Percentiles rank a stretch among this genome's conserved stretches.
These are phyloP conservation scores for Oryzias javanicus DNA, from an alignment of 2,113 vertebrate species.

Conservation along the genomic window DNA sequence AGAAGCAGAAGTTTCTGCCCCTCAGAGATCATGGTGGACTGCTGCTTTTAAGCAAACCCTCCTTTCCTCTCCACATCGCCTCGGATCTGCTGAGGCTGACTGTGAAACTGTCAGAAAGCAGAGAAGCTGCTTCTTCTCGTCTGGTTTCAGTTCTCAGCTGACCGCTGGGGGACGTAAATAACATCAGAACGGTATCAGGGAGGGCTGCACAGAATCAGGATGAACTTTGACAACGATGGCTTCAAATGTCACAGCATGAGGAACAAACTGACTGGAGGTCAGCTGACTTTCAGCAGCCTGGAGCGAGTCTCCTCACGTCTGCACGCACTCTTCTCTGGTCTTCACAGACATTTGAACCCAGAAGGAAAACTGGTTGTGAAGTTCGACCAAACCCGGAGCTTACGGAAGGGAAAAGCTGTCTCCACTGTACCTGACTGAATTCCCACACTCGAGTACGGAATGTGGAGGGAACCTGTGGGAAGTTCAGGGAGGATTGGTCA, in stretches of 20 bases:
- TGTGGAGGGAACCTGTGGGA: conserved; percentile 53
- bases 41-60: neutral
- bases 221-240: neutral
- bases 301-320: conserved; percentile 61
- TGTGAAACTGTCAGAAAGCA: neutral
- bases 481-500: conserved; percentile 54
- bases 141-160: conserved; percentile 10
- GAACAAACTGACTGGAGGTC: conserved; percentile 7
- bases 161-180: conserved; percentile 43
- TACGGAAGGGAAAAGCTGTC: conserved; percentile 34
- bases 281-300: conserved; percentile 20
- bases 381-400: neutral
- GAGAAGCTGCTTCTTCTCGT: conserved; percentile 13
- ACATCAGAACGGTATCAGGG: conserved; percentile 39
- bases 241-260: conserved; percentile 16
- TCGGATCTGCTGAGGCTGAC: no score
- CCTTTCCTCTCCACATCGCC: neutral
- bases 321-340: conserved; percentile 19
- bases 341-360: conserved; percentile 8
- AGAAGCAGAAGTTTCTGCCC: conserved; percentile 24
- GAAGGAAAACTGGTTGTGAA: neutral
- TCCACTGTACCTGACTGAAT: conserved; percentile 67
- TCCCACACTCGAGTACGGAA: conserved; percentile 59
- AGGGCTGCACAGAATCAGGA: neutral
- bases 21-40: neutral